These are phyloP conservation scores for Drosophila paramelanica DNA, from an alignment of 2,888 invertebrate species.

Conservation along the genomic window DNA sequence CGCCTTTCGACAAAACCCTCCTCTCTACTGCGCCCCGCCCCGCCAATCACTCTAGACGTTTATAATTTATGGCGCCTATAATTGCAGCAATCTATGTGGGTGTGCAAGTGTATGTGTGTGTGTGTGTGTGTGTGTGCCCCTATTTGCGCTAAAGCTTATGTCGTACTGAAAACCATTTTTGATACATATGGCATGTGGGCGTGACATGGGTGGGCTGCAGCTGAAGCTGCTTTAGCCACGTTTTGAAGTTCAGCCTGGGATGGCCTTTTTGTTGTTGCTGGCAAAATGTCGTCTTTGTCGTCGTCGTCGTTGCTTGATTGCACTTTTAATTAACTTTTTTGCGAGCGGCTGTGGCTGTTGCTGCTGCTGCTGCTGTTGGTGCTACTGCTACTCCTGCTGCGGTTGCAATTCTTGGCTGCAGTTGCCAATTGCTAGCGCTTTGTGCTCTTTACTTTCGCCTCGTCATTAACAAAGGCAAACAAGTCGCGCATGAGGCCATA, in stretches of 20 bases:
- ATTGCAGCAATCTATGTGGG: slow-evolving; percentile 73
- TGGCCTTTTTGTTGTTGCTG: slow-evolving; percentile 55
- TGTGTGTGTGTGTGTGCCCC: slow-evolving; percentile 18
- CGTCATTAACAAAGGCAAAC: slow-evolving; percentile 72
- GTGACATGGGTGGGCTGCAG: background rate
- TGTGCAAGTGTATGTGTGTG: slow-evolving; percentile 16
- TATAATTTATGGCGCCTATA: slow-evolving; percentile 79
- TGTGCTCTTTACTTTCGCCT: slow-evolving; percentile 53
- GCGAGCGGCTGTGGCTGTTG: slow-evolving; percentile 34
- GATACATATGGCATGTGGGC: slow-evolving; percentile 27
- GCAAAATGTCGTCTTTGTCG: slow-evolving; percentile 53
- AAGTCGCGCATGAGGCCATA: slow-evolving; percentile 63
- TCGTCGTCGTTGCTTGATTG: slow-evolving; percentile 67
- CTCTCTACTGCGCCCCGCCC: background rate
- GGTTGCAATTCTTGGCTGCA: slow-evolving; percentile 31
- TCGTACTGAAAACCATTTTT: slow-evolving; percentile 41
- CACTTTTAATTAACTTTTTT: slow-evolving; percentile 82
- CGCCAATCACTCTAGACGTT: slow-evolving; percentile 44
- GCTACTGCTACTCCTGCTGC: slow-evolving; percentile 26
- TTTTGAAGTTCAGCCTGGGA: slow-evolving; percentile 57
- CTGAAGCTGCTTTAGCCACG: slow-evolving; percentile 16
- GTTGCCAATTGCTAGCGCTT: slow-evolving; percentile 65
- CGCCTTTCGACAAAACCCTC: background rate
- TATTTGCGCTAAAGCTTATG: slow-evolving; percentile 62
- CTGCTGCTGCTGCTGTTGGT: slow-evolving; percentile 33